phyloP scores from a whole-genome alignment of 2,797 vertebrate species.

The Gambusia yucatana region DNA sequence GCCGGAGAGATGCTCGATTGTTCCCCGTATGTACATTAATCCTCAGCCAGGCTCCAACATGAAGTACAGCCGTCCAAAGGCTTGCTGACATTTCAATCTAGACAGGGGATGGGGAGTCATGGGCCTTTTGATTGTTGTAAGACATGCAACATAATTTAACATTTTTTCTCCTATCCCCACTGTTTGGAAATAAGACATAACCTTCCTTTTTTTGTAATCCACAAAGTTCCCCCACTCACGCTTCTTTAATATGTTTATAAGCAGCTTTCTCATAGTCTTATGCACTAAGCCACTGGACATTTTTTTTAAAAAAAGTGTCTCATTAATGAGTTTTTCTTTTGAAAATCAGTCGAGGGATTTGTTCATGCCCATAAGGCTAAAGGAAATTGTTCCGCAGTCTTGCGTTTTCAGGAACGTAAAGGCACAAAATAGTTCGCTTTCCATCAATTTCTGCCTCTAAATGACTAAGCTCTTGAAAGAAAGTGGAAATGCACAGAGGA shows the following conservation, averaged over 20 bases:
- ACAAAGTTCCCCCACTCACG: slow-evolving; percentile 32
- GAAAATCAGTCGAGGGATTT: slow-evolving; percentile 39
- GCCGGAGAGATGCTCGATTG: slow-evolving; percentile 53
- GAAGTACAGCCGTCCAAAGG: slow-evolving; percentile 44
- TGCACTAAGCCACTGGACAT: slow-evolving; percentile 42
- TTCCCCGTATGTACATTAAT: slow-evolving; percentile 76
- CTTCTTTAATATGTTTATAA: slow-evolving; percentile 50
- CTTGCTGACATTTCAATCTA: slow-evolving; percentile 68
- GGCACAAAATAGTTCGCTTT: background rate
- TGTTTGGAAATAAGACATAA: slow-evolving; percentile 37
- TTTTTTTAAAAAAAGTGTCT: slow-evolving; percentile 43
- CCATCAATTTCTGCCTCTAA: background rate
- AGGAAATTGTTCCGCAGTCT: slow-evolving; percentile 30
- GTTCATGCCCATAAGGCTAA: background rate
- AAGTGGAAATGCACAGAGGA: slow-evolving; percentile 8
- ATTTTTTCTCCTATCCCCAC: slow-evolving; percentile 5
- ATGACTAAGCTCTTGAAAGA: background rate
- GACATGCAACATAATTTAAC: slow-evolving; percentile 47
- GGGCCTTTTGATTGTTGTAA: slow-evolving; percentile 23
- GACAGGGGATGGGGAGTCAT: slow-evolving; percentile 34
- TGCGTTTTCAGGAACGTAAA: slow-evolving; percentile 24
- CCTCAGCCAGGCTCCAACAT: slow-evolving; percentile 58
- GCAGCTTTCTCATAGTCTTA: slow-evolving; percentile 50
- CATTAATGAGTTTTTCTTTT: slow-evolving; percentile 52
- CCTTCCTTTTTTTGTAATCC: slow-evolving; percentile 69